Percentiles rank a stretch among this genome's conserved stretches.
Evolutionary conservation across 2,888 invertebrate species (phyloP).

Genomic region (Diadromus collaris): DNA sequence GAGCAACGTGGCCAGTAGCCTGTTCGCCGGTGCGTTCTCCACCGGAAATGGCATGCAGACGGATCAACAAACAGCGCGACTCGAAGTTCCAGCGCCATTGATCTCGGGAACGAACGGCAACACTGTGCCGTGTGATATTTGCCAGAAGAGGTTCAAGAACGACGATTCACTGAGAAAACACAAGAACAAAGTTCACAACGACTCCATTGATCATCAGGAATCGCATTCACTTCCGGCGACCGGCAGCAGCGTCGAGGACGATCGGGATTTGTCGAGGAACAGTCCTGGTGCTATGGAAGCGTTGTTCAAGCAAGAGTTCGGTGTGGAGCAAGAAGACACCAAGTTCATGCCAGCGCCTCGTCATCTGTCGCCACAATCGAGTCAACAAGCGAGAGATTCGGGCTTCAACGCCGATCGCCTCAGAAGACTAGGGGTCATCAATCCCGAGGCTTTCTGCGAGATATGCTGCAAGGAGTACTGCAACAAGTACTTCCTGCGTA

Average conservation of each 20-base stretch:
- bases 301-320: slow-evolving; percentile 77
- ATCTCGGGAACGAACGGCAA: slow-evolving; percentile 57
- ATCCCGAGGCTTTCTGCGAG: slow-evolving; percentile 96
- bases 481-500: slow-evolving; percentile 95
- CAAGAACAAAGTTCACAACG: slow-evolving; percentile 85
- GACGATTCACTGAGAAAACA: slow-evolving; percentile 88
- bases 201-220: slow-evolving; percentile 68
- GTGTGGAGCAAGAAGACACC: slow-evolving; percentile 76
- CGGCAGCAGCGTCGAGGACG: slow-evolving; percentile 68
- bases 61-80: slow-evolving; percentile 68
- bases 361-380: slow-evolving; percentile 72
- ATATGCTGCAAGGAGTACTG: slow-evolving; percentile 96
- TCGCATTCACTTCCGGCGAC: slow-evolving; percentile 59
- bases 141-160: slow-evolving; percentile 88
- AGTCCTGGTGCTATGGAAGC: slow-evolving; percentile 76
- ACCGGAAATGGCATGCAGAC: slow-evolving; percentile 64
- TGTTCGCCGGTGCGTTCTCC: slow-evolving; percentile 64
- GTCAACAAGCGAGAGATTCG: slow-evolving; percentile 86
- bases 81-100: slow-evolving; percentile 56
- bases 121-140: slow-evolving; percentile 85
- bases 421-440: slow-evolving; percentile 89
- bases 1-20: slow-evolving; percentile 54
- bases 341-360: slow-evolving; percentile 72
- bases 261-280: slow-evolving; percentile 68
- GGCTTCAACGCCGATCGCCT: slow-evolving; percentile 88